Evolutionary conservation across 2,888 invertebrate genomes (phyloP).

Genomic region (Ischnus inquisitorius): DNA sequence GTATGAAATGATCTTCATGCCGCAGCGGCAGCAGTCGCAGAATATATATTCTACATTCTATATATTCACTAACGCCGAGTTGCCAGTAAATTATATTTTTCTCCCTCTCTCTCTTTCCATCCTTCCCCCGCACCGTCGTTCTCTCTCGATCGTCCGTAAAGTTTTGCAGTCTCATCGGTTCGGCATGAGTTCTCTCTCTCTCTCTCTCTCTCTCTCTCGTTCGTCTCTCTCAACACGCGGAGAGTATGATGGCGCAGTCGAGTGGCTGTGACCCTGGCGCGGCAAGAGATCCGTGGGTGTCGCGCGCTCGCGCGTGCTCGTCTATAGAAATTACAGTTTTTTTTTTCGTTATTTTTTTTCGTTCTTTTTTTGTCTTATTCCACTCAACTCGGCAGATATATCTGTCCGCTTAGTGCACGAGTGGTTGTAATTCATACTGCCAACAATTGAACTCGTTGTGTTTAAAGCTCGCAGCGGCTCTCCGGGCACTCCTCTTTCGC

Average conservation of each 20-base stretch:
- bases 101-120: slow-evolving; percentile 56
- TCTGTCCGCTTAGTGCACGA: slow-evolving; percentile 58
- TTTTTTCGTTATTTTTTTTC: slow-evolving; percentile 44
- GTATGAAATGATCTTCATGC: slow-evolving; percentile 56
- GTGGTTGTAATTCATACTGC: slow-evolving; percentile 70
- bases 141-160: no score
- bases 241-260: slow-evolving; percentile 64
- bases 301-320: slow-evolving; percentile 51
- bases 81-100: slow-evolving; percentile 77
- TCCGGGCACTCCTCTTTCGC: slow-evolving; percentile 33
- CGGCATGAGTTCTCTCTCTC: no score
- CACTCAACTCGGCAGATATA: slow-evolving; percentile 45
- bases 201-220: slow-evolving; percentile 13
- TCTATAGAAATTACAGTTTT: slow-evolving; percentile 71
- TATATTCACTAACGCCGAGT: slow-evolving; percentile 65
- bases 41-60: slow-evolving; percentile 61
- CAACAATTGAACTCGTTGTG: slow-evolving; percentile 70
- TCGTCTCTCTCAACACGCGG: slow-evolving; percentile 19
- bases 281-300: slow-evolving; percentile 70
- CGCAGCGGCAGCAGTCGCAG: slow-evolving; percentile 56
- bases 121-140: background rate
- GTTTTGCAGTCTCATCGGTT: no score
- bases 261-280: slow-evolving; percentile 66
- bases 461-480: slow-evolving; percentile 49
- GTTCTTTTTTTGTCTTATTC: slow-evolving; percentile 41